These are phyloP conservation scores for Tubulanus polymorphus DNA, from an alignment of 2,888 invertebrate species.

Conservation along the genomic window DNA sequence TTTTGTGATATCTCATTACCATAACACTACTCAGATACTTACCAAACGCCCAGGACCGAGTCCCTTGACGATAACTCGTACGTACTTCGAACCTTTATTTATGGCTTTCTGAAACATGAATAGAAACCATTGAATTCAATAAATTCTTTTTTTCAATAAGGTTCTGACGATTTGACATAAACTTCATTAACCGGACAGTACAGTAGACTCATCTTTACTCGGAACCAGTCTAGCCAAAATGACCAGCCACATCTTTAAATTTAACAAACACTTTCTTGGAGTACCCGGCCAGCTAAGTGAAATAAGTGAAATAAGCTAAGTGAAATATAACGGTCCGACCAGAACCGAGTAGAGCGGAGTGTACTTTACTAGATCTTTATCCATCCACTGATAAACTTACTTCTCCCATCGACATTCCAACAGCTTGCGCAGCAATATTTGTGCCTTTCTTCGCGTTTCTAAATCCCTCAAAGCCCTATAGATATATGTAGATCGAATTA, in stretches of 20 bases:
- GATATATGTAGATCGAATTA: too few relatives aligned
- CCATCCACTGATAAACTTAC: slow-evolving; percentile 21
- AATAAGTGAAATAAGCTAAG: too few relatives aligned
- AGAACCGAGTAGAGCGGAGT: too few relatives aligned
- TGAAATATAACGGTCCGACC: too few relatives aligned
- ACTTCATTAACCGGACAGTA: too few relatives aligned
- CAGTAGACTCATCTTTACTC: too few relatives aligned
- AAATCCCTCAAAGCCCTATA: slow-evolving; percentile 89
- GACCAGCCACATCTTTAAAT: not conserved
- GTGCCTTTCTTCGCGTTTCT: slow-evolving; percentile 94
- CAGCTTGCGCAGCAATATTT: slow-evolving; percentile 93
- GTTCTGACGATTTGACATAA: too few relatives aligned
- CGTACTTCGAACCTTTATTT: slow-evolving; percentile 64
- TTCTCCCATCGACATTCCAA: slow-evolving; percentile 63
- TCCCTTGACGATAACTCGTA: slow-evolving; percentile 75
- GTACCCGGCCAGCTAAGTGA: too few relatives aligned
- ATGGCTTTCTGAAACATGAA: slow-evolving; percentile 50
- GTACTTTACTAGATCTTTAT: too few relatives aligned
- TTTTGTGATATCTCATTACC: too few relatives aligned
- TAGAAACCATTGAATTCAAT: not conserved
- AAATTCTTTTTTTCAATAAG: too few relatives aligned
- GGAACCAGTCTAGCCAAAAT: too few relatives aligned
- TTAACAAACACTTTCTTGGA: not conserved
- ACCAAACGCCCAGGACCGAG: slow-evolving; percentile 89
- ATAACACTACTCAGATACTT: slow-evolving; percentile 38